phyloP scores from a whole-genome alignment of 2,797 vertebrate genomes.

The Astyanax mexicanus region DNA sequence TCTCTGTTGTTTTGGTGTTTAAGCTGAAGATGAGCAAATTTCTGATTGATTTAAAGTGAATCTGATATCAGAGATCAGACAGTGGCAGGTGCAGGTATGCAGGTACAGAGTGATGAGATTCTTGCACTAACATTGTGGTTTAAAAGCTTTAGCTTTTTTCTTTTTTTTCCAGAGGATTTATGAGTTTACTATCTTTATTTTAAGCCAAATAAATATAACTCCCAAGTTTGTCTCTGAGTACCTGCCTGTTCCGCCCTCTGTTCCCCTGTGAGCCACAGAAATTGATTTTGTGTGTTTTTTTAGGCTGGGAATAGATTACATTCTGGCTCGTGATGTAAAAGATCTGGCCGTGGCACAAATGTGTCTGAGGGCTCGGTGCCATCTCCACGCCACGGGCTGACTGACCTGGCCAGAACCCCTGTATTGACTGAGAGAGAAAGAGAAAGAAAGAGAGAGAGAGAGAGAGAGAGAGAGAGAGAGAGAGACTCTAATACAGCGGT shows the following conservation, averaged over 20 bases:
- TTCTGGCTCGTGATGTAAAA: constrained; percentile 32
- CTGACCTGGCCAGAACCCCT: not conserved
- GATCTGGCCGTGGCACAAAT: constrained; percentile 25
- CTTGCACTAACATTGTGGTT: not conserved
- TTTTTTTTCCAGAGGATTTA: not conserved
- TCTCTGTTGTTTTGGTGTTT: too few species aligned
- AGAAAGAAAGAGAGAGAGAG: too few species aligned
- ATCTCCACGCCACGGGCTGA: not conserved
- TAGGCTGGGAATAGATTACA: constrained; percentile 25
- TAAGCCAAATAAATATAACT: not conserved
- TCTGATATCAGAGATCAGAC: not conserved
- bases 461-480: not conserved
- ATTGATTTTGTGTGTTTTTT: constrained; percentile 28
- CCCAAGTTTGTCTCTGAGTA: not conserved
- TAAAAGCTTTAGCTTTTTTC: not conserved
- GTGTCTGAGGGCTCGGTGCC: constrained; percentile 21
- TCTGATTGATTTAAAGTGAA: not conserved
- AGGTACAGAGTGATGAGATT: too few species aligned
- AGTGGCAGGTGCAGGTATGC: not conserved
- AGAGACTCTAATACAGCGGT: too few species aligned
- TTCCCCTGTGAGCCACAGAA: not conserved
- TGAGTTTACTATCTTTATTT: not conserved
- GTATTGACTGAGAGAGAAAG: not conserved
- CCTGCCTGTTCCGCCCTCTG: not conserved
- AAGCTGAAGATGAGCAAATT: not conserved